phyloP scores from a whole-genome alignment of 2,797 vertebrate species.

The Gambusia yucatana region DNA sequence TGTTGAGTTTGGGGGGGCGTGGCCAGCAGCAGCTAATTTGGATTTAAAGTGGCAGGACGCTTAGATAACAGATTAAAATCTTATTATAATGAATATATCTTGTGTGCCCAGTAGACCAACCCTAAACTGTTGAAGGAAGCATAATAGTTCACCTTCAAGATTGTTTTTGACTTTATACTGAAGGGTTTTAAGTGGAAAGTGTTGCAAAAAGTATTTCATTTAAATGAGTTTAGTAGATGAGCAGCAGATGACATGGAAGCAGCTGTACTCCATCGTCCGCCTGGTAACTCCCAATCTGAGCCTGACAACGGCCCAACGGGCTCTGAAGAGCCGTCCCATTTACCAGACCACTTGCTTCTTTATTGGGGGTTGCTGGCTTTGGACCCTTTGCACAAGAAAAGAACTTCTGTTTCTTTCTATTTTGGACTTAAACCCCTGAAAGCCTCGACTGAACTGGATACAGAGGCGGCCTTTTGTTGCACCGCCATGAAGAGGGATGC shows the following conservation, averaged over 20 bases:
- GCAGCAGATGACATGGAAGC: not conserved
- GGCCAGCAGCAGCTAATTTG: too few relatives aligned
- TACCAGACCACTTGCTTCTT: conserved; percentile 56
- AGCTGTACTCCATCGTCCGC: not conserved
- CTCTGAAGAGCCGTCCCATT: conserved; percentile 63
- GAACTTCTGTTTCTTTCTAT: conserved; percentile 69
- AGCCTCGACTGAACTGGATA: conserved; percentile 67
- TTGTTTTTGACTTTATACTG: not conserved
- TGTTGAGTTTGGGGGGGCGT: too few relatives aligned
- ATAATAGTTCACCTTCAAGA: not conserved
- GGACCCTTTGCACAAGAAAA: conserved; percentile 61
- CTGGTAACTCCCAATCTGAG: conserved; percentile 21
- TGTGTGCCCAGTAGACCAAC: too few relatives aligned
- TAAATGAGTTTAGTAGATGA: not conserved
- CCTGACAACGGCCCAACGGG: conserved; percentile 53
- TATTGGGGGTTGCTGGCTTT: conserved; percentile 60
- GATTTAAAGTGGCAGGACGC: too few relatives aligned
- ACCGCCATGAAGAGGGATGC: conserved; percentile 64
- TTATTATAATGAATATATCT: too few relatives aligned
- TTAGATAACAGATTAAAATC: too few relatives aligned
- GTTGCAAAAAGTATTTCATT: too few relatives aligned
- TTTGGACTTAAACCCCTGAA: conserved; percentile 58
- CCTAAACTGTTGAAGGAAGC: too few relatives aligned
- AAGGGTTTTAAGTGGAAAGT: not conserved
- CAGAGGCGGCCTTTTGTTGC: conserved; percentile 72